Percentiles rank a stretch among this genome's conserved stretches.
phyloP scores from a whole-genome alignment of 2,888 invertebrate species.

The Luffia ferchaultella region DNA sequence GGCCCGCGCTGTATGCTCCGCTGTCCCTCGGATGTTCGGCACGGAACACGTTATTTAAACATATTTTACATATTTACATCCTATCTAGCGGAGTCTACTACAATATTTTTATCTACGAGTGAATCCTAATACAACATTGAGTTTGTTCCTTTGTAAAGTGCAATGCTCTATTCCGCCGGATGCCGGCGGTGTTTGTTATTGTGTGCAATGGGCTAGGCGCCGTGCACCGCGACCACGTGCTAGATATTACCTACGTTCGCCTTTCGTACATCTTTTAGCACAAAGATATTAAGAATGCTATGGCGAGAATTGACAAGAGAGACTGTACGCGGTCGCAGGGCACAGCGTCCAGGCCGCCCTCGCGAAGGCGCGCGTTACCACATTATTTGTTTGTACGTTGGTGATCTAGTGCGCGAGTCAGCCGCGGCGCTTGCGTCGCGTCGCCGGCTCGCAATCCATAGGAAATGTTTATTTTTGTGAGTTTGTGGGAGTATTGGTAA shows the following conservation, averaged over 20 bases:
- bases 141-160: slow-evolving; percentile 62
- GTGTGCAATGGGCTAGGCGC: slow-evolving; percentile 45
- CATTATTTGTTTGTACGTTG: slow-evolving; percentile 55
- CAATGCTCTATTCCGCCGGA: slow-evolving; percentile 65
- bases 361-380: slow-evolving; percentile 60
- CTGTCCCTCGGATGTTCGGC: slow-evolving; percentile 62
- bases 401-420: slow-evolving; percentile 3
- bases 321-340: slow-evolving; percentile 21
- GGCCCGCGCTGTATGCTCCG: slow-evolving; percentile 52
- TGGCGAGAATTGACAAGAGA: too few relatives aligned
- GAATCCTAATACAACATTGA: slow-evolving; percentile 66
- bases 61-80: slow-evolving; percentile 66
- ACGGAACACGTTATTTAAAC: slow-evolving; percentile 60
- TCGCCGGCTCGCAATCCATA: too few relatives aligned
- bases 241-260: too few relatives aligned
- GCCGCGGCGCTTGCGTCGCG: neutral
- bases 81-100: slow-evolving; percentile 65
- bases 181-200: slow-evolving; percentile 58
- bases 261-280: too few relatives aligned
- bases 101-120: slow-evolving; percentile 63
- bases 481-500: slow-evolving; percentile 23
- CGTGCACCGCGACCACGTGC: slow-evolving; percentile 27
- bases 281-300: too few relatives aligned
- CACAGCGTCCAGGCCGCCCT: slow-evolving; percentile 11
- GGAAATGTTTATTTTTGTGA: slow-evolving; percentile 14